These are phyloP conservation scores for Grantiella picta DNA, from an alignment of 2,113 vertebrate species.

Conservation along the genomic window DNA sequence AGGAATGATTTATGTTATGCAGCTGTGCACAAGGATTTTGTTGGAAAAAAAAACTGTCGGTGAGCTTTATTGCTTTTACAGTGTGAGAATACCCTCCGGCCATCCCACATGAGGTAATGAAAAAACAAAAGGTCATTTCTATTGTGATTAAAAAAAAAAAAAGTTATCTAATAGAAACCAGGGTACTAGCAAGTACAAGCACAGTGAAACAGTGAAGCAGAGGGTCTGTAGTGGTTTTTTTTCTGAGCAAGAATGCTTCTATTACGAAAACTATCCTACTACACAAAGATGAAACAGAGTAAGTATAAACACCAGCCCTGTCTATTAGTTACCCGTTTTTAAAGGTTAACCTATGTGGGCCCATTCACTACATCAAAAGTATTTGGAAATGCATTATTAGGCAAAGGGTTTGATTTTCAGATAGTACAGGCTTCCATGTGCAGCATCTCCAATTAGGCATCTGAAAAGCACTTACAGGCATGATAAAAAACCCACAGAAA, in stretches of 20 bases:
- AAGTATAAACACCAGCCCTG: not conserved
- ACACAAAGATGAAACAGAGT: not conserved
- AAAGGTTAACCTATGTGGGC: not conserved
- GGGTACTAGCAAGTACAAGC: conserved; percentile 8
- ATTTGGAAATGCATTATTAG: not conserved
- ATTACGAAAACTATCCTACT: not conserved
- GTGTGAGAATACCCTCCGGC: conserved; percentile 8
- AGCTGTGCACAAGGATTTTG: conserved; percentile 63
- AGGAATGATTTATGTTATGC: conserved; percentile 58
- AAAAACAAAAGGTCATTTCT: conserved; percentile 59
- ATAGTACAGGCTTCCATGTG: not conserved
- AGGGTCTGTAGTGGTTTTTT: not conserved
- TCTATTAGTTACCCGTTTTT: not conserved
- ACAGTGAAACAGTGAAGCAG: not conserved
- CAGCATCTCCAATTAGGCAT: not conserved
- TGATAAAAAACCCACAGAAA: not conserved
- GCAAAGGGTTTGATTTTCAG: not conserved
- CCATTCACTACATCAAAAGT: not conserved
- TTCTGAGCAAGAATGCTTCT: not conserved
- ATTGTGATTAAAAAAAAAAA: not conserved
- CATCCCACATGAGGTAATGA: not conserved
- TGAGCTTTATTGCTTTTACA: conserved; percentile 52
- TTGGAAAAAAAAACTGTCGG: conserved; percentile 15
- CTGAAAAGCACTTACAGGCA: not conserved
- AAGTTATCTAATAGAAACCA: conserved; percentile 6